Conservation (phyloP, 2,797 vertebrate genomes). For the Scyliorhinus canicula region DNA sequence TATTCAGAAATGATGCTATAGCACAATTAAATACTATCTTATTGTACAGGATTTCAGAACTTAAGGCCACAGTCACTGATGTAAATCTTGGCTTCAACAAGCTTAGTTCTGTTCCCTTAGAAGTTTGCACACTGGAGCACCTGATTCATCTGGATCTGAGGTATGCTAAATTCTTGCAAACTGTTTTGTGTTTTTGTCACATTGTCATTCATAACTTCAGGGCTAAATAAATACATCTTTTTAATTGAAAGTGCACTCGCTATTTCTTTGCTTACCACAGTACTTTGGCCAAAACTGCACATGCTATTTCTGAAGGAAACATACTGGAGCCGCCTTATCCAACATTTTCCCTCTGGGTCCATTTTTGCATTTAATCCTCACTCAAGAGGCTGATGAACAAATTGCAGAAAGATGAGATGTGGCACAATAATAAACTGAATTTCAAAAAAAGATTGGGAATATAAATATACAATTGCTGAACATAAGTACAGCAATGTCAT, state of each 20-base stretch:
- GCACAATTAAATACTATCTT: neutral
- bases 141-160: conserved; percentile 81
- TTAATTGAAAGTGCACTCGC: neutral
- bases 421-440: no score
- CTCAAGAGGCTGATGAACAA: no score
- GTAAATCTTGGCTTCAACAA: conserved; percentile 84
- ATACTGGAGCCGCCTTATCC: neutral
- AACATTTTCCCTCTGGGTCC: no score
- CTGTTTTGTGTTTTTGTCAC: neutral
- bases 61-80: conserved; percentile 70
- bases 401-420: no score
- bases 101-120: conserved; percentile 62
- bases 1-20: neutral
- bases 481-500: no score
- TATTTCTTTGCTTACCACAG: neutral
- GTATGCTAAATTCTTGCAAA: conserved; percentile 53
- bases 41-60: conserved; percentile 70
- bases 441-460: no score
- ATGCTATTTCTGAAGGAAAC: neutral
- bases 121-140: conserved; percentile 68
- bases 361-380: no score
- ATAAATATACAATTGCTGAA: no score
- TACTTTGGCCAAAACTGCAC: neutral
- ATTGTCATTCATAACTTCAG: neutral
- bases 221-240: neutral